A percentile compares a stretch with the other conserved stretches of the same genome.
These are phyloP conservation scores for Achroia grisella DNA, from an alignment of 1,140 invertebrate genomes.

Conservation along the genomic window DNA sequence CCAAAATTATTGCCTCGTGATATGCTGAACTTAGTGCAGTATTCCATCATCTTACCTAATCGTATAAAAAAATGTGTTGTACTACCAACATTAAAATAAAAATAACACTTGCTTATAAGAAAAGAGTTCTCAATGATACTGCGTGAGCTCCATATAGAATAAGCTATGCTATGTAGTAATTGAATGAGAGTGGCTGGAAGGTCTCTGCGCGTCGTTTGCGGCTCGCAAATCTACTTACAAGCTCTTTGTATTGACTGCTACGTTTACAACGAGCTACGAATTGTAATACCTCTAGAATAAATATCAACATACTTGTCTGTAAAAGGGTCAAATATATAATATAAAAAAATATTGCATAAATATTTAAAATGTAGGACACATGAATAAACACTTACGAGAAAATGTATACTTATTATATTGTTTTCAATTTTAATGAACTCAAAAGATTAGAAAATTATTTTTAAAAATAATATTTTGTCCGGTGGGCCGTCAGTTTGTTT, in stretches of 20 bases:
- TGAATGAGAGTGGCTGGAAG: slow-evolving; percentile 24
- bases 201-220: slow-evolving; percentile 19
- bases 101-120: not conserved
- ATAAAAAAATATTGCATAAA: not conserved
- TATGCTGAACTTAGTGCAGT: too few species aligned
- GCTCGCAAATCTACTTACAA: slow-evolving; percentile 48
- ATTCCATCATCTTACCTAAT: too few species aligned
- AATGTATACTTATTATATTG: not conserved
- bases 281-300: not conserved
- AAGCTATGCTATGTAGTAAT: slow-evolving; percentile 25
- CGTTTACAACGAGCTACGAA: slow-evolving; percentile 17
- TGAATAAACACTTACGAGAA: not conserved
- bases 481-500: not conserved
- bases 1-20: too few species aligned
- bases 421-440: not conserved
- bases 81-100: too few species aligned
- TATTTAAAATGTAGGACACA: not conserved
- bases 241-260: slow-evolving; percentile 46
- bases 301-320: not conserved
- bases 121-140: not conserved
- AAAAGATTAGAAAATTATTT: too few species aligned
- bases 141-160: too few species aligned
- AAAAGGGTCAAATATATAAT: not conserved
- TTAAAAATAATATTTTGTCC: too few species aligned
- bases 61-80: too few species aligned